Percentiles rank a stretch among this genome's conserved stretches.
Evolutionary conservation across 2,797 vertebrate species (phyloP).

Genomic region (Acanthiza pusilla): DNA sequence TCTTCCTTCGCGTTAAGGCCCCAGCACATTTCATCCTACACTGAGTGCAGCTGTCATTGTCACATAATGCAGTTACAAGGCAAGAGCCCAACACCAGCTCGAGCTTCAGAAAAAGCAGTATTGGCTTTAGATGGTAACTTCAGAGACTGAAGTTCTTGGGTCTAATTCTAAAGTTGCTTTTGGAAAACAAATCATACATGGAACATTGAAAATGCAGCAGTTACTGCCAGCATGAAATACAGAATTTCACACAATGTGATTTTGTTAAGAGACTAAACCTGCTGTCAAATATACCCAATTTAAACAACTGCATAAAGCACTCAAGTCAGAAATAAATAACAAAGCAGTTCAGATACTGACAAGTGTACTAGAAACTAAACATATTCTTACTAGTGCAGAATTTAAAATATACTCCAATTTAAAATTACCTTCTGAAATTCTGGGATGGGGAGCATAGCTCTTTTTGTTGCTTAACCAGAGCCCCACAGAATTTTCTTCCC

Average conservation of each 20-base stretch:
- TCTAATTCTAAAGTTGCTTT: background rate
- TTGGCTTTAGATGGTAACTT: background rate
- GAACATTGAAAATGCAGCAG: constrained; percentile 7
- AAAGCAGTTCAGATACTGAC: constrained; percentile 45
- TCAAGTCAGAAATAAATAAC: constrained; percentile 66
- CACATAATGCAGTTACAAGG: background rate
- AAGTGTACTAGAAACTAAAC: constrained; percentile 41
- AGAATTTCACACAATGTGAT: constrained; percentile 35
- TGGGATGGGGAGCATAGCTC: background rate
- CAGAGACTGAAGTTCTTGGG: background rate
- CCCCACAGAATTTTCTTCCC: background rate
- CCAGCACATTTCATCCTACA: background rate
- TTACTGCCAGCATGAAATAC: constrained; percentile 46
- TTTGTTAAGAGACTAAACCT: constrained; percentile 44
- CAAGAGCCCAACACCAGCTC: background rate
- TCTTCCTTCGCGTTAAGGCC: background rate
- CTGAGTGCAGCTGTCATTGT: background rate
- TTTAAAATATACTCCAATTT: constrained; percentile 50
- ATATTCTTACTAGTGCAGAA: constrained; percentile 26
- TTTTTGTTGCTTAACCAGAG: constrained; percentile 31
- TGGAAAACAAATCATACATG: background rate
- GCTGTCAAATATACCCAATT: constrained; percentile 38
- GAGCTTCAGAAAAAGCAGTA: background rate
- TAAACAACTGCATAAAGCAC: constrained; percentile 50
- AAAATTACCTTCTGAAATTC: constrained; percentile 24